phyloP scores from a whole-genome alignment of 2,113 vertebrate genomes.

The Indicator indicator region DNA sequence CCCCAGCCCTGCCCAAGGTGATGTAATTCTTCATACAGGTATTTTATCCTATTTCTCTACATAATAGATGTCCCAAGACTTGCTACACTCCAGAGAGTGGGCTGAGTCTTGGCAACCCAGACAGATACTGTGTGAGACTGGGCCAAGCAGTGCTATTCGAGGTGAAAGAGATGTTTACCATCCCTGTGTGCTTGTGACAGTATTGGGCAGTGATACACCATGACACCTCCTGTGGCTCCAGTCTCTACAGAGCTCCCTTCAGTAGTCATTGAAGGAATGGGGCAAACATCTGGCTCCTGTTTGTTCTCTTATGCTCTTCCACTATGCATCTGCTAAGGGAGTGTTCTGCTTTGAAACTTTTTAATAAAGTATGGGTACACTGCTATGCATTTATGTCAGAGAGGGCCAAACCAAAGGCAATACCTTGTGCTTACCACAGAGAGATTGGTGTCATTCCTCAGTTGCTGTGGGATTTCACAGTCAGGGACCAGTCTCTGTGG shows the following conservation, averaged over 20 bases:
- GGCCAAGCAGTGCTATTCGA: neutral
- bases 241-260: neutral
- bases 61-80: neutral
- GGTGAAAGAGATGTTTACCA: neutral
- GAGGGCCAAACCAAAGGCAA: neutral
- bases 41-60: neutral
- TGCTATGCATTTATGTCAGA: neutral
- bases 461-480: neutral
- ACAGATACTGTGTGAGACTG: neutral
- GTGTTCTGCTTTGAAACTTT: neutral
- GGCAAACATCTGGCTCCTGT: neutral
- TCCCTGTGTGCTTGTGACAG: neutral
- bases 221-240: accelerated
- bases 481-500: neutral
- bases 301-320: neutral
- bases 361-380: neutral
- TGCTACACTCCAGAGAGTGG: neutral
- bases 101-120: neutral
- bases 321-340: neutral
- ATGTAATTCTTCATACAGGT: neutral
- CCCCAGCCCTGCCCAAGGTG: neutral
- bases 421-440: neutral
- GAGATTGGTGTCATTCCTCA: accelerated
- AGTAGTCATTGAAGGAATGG: neutral
- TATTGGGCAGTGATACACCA: neutral